Evolutionary conservation across 2,888 invertebrate species (phyloP).

Genomic region (Noctua comes): DNA sequence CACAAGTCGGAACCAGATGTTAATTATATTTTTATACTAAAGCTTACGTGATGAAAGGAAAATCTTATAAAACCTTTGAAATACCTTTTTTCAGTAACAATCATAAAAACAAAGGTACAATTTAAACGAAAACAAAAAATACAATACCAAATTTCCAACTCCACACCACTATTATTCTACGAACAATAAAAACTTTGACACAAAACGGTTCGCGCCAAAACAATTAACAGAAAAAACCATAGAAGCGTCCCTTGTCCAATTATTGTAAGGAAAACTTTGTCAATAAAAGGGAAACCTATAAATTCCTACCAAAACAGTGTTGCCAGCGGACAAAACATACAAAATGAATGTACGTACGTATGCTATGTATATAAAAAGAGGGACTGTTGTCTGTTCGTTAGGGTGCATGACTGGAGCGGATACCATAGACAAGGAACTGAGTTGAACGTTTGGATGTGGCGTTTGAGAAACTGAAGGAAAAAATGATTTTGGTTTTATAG

Average conservation of each 20-base stretch:
- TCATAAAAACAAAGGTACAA: constrained; percentile 1
- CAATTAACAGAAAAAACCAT: constrained; percentile 63
- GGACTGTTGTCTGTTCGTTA: constrained; percentile 82
- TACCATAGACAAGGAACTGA: constrained; percentile 72
- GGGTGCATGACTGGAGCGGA: constrained; percentile 88
- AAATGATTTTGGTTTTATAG: background rate
- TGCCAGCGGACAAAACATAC: constrained; percentile 82
- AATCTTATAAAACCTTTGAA: constrained; percentile 9
- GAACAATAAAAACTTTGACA: constrained; percentile 48
- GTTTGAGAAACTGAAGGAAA: constrained; percentile 37
- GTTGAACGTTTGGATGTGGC: constrained; percentile 71
- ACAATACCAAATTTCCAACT: constrained; percentile 14
- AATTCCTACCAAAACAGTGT: constrained; percentile 80
- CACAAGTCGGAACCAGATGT: constrained; percentile 2
- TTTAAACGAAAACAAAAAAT: constrained; percentile 6
- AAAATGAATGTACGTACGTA: constrained; percentile 76
- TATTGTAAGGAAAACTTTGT: constrained; percentile 73
- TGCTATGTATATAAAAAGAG: constrained; percentile 72
- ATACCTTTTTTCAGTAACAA: constrained; percentile 9
- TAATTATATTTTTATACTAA: background rate
- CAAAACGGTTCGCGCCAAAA: constrained; percentile 56
- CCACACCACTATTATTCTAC: constrained; percentile 16
- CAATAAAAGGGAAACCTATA: constrained; percentile 80
- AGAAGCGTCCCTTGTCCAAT: constrained; percentile 67
- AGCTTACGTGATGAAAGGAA: constrained; percentile 14